Evolutionary conservation across 2,888 invertebrate species (phyloP), one percentile per base, ranked within the genome.

Genomic region (Acanthosepion pharaonis): DNA sequence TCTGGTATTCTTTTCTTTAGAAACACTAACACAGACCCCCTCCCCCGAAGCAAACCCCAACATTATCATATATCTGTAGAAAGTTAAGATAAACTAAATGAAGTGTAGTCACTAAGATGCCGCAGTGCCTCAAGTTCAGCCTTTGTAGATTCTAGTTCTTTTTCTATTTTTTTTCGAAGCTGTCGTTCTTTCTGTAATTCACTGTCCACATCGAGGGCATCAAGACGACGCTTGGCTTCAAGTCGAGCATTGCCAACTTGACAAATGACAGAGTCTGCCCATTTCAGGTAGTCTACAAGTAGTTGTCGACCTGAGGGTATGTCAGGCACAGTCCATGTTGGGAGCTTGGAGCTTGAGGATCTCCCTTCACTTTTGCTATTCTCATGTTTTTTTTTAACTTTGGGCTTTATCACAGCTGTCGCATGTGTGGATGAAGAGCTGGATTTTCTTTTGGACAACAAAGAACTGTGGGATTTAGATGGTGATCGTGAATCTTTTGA

Each of bases 281-380:
- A 78, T 78, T 78, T 78, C n/a, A 78, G n/a, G n/a, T 78, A 78
- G 78, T 78, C 78, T n/a, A 78, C n/a, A 78, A 78, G 78, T 78
- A 78, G n/a, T 78, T 78, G 78, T 33, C 78, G n/a, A 18, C n/a
- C 33, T 15, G n/a, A n/a, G 33, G 78, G 78, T 78, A 78, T 78
- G 2, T 78, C 78, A 33, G 78, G 78, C n/a, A 78, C 78, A 78
- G n/a, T 33, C 78, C n/a, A 78, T 2, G 33, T n/a, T n/a, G 78
- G 78, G 78, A 78, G n/a, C 18, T n/a, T 33, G 9, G 78, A 78
- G 78, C 78, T 78, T n/a, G 78, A 78, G 11, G 78, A 15, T 15
- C 5, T n/a, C 33, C 33, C 78, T 78, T 78, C 33, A 33, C 2
- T 78, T 15, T 78, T 78, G n/a, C 3, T 33, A n/a, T 78, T 6